These are phyloP conservation scores for Adrianichthys oophorus DNA, from an alignment of 2,797 vertebrate genomes.

Conservation along the genomic window DNA sequence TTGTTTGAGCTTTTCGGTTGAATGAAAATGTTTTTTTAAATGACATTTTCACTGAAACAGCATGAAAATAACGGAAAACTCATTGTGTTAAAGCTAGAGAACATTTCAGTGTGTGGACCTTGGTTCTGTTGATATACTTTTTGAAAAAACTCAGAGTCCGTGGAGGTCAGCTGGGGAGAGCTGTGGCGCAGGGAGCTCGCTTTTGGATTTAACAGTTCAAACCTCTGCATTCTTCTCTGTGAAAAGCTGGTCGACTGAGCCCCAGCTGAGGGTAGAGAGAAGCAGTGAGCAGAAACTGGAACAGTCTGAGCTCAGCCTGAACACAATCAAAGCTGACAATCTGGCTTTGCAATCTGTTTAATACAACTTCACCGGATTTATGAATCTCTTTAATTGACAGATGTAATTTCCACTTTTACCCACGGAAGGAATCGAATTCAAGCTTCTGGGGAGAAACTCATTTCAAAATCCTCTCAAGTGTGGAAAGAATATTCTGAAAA, in stretches of 20 bases:
- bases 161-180: slow-evolving; percentile 1
- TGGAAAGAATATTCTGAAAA: neutral
- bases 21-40: too few relatives aligned
- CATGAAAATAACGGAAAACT: too few relatives aligned
- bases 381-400: slow-evolving; percentile 26
- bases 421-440: slow-evolving; percentile 9
- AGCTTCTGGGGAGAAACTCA: slow-evolving; percentile 12
- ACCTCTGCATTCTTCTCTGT: slow-evolving; percentile 13
- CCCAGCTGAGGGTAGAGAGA: slow-evolving; percentile 10
- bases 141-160: neutral
- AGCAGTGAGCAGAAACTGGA: slow-evolving; percentile 32
- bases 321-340: slow-evolving; percentile 40
- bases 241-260: slow-evolving; percentile 17
- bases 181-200: neutral
- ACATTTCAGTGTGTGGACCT: neutral
- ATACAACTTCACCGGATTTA: slow-evolving; percentile 38
- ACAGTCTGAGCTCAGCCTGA: slow-evolving; percentile 26
- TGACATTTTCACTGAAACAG: too few relatives aligned
- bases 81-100: neutral
- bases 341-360: slow-evolving; percentile 38
- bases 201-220: slow-evolving; percentile 24
- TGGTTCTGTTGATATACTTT: slow-evolving; percentile 6
- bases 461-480: slow-evolving; percentile 5
- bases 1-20: too few relatives aligned
- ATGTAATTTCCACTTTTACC: slow-evolving; percentile 26